Percentiles rank a stretch among this genome's conserved stretches.
Conservation (phyloP, 2,797 vertebrate genomes). For the Lutjanus campechanus region DNA sequence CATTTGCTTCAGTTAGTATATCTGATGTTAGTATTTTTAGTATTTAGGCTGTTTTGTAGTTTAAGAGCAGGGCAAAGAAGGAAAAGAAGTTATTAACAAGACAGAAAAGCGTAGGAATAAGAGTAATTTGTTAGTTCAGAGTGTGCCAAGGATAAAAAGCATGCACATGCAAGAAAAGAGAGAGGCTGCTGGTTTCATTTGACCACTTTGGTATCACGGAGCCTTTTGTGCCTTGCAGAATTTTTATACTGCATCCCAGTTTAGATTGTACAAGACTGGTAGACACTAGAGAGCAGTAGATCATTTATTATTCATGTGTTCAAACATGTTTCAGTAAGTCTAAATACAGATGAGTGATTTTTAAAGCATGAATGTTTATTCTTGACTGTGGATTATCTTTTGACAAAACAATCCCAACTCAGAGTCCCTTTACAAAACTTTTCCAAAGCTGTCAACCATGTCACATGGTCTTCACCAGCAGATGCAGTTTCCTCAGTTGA, state of each 20-base stretch:
- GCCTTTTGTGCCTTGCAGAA: background rate
- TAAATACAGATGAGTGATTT: background rate
- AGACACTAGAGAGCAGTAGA: background rate
- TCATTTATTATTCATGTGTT: background rate
- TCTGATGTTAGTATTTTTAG: constrained; percentile 59
- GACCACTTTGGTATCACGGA: background rate
- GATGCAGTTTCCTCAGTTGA: background rate
- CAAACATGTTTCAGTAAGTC: background rate
- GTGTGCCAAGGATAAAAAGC: background rate
- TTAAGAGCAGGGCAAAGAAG: background rate
- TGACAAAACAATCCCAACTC: background rate
- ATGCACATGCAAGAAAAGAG: constrained; percentile 40
- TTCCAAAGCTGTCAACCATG: background rate
- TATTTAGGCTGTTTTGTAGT: constrained; percentile 11
- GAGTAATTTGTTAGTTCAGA: constrained; percentile 16
- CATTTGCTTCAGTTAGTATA: constrained; percentile 27
- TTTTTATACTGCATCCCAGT: background rate
- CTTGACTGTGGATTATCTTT: background rate
- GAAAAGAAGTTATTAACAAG: background rate
- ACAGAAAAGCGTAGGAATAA: background rate
- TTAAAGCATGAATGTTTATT: background rate
- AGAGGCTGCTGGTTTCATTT: constrained; percentile 24
- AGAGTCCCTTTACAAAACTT: background rate
- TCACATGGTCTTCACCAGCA: background rate
- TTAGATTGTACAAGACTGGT: background rate